Evolutionary conservation across 2,888 invertebrate species (phyloP).

Genomic region (Cordilura impudica): DNA sequence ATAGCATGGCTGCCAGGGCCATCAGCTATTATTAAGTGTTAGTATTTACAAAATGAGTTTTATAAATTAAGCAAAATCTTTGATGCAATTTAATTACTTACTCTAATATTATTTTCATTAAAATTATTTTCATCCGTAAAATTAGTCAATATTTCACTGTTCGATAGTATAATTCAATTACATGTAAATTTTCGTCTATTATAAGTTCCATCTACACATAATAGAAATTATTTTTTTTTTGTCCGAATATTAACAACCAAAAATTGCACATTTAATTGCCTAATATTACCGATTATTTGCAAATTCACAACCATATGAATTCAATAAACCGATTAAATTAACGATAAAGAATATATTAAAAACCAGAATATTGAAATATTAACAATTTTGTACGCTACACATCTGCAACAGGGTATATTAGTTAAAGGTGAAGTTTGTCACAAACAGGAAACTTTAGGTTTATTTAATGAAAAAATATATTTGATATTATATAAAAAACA

Average conservation of each 20-base stretch:
- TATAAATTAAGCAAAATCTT: too few species aligned
- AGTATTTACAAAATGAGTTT: too few species aligned
- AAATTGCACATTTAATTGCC: neutral
- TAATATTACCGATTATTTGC: conserved; percentile 24
- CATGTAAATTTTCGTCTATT: neutral
- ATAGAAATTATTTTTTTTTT: neutral
- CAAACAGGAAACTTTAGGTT: too few species aligned
- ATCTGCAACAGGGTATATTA: neutral
- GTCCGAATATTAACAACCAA: neutral
- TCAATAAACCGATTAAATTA: conserved; percentile 45
- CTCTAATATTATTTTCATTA: too few species aligned
- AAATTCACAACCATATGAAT: conserved; percentile 56
- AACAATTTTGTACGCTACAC: neutral
- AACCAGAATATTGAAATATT: neutral
- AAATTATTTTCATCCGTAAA: neutral
- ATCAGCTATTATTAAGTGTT: too few species aligned
- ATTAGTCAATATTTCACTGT: neutral
- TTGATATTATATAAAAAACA: too few species aligned
- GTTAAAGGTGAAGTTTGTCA: neutral
- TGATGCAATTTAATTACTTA: too few species aligned
- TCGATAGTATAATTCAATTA: conserved; percentile 15
- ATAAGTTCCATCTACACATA: too few species aligned
- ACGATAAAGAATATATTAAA: conserved; percentile 25
- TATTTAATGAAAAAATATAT: too few species aligned
- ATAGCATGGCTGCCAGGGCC: too few species aligned